Conservation (phyloP, 2,797 vertebrate species). For the Arnoldichthys spilopterus region DNA sequence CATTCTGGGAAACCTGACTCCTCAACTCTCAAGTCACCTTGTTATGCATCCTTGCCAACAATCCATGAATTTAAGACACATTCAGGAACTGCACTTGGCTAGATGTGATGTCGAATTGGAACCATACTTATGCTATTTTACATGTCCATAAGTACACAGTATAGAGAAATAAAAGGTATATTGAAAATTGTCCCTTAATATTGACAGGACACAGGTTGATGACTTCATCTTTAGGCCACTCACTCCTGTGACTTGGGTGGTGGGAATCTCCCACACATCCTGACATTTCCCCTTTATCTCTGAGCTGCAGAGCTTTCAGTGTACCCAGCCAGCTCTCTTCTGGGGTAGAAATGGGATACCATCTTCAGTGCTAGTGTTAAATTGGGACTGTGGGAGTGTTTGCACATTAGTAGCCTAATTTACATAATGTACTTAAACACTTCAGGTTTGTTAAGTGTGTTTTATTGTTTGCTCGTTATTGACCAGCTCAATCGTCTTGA, state of each 20-base stretch:
- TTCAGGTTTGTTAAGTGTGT: not conserved
- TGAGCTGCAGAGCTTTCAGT: conserved; percentile 13
- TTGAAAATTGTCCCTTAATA: too few relatives aligned
- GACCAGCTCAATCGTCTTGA: too few relatives aligned
- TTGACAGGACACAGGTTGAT: conserved; percentile 16
- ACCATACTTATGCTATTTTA: too few relatives aligned
- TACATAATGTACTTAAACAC: not conserved
- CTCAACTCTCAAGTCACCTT: too few relatives aligned
- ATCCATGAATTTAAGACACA: too few relatives aligned
- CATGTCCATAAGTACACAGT: too few relatives aligned
- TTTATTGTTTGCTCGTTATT: not conserved
- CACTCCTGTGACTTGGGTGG: conserved; percentile 9
- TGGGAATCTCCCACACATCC: conserved; percentile 18
- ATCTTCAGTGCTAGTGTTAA: not conserved
- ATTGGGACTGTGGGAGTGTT: not conserved
- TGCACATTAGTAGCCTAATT: not conserved
- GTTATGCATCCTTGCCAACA: too few relatives aligned
- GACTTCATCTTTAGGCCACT: conserved; percentile 14
- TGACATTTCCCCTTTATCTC: conserved; percentile 8
- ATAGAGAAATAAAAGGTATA: too few relatives aligned
- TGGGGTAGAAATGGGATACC: not conserved
- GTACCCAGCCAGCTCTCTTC: conserved; percentile 3
- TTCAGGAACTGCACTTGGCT: too few relatives aligned
- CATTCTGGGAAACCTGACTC: too few relatives aligned
- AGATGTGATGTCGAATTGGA: too few relatives aligned